These are phyloP conservation scores for Nothocercus nigrocapillus DNA, from an alignment of 2,113 vertebrate genomes.

Conservation along the genomic window DNA sequence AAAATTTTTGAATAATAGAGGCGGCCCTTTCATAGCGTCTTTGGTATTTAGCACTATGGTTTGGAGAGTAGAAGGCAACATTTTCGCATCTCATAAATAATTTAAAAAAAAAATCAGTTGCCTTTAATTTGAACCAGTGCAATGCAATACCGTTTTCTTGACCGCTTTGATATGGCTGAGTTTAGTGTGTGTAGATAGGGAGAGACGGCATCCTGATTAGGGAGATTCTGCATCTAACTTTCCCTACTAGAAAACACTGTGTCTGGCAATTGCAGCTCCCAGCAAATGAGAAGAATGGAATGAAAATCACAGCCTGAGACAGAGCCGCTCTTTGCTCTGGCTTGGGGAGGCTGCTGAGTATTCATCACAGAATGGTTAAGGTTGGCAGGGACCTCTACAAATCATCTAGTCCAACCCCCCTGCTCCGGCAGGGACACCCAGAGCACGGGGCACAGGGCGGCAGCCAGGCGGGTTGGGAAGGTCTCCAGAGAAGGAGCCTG, in stretches of 20 bases:
- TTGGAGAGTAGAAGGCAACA: slow-evolving; percentile 44
- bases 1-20: slow-evolving; percentile 30
- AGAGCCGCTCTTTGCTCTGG: slow-evolving; percentile 23
- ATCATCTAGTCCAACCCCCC: no score
- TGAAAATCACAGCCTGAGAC: slow-evolving; percentile 58
- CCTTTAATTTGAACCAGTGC: slow-evolving; percentile 5
- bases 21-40: slow-evolving; percentile 26
- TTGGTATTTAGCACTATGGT: slow-evolving; percentile 61
- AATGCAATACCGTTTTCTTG: neutral
- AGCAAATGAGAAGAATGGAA: slow-evolving; percentile 1
- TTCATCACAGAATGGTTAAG: neutral
- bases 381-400: no score
- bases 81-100: slow-evolving; percentile 65
- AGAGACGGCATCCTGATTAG: neutral
- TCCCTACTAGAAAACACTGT: slow-evolving; percentile 21
- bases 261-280: slow-evolving; percentile 47
- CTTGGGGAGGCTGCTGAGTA: neutral
- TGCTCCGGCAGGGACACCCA: no score
- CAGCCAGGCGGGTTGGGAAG: no score
- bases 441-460: no score
- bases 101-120: neutral
- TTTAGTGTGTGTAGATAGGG: neutral
- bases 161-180: slow-evolving; percentile 33
- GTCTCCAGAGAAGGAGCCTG: no score
- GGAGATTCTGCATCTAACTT: neutral